Conservation (phyloP, 1,140 invertebrate genomes). For the Drosophila kohkoa region DNA sequence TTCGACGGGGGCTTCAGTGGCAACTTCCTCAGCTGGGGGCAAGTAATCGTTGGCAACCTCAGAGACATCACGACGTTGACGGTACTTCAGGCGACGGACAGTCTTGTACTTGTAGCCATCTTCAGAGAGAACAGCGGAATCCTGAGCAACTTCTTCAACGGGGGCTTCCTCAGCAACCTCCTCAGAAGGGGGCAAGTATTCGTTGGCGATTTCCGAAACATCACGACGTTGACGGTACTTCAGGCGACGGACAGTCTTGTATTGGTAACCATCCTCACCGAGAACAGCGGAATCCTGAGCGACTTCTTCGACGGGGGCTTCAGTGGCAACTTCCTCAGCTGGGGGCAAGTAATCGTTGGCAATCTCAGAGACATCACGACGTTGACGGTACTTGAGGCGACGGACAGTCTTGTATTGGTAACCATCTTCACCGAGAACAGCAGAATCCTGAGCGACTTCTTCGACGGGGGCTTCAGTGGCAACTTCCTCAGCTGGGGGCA, state of each 20-base stretch:
- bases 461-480: conserved; percentile 44
- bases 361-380: conserved; percentile 62
- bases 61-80: conserved; percentile 58
- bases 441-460: conserved; percentile 52
- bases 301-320: conserved; percentile 42
- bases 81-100: conserved; percentile 52
- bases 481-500: too few relatives aligned
- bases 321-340: conserved; percentile 43
- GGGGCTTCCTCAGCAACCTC: conserved; percentile 45
- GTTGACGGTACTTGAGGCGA: conserved; percentile 62
- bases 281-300: conserved; percentile 58
- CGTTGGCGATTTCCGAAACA: conserved; percentile 62
- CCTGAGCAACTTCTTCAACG: conserved; percentile 31
- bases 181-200: conserved; percentile 60
- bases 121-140: conserved; percentile 35
- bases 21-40: conserved; percentile 33
- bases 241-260: conserved; percentile 65
- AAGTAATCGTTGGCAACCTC: conserved; percentile 51
- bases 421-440: conserved; percentile 54
- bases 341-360: conserved; percentile 67
- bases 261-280: conserved; percentile 60
- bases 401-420: conserved; percentile 67
- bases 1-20: conserved; percentile 19
- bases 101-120: conserved; percentile 62
- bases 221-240: conserved; percentile 70